Percentiles rank a stretch among this genome's conserved stretches.
Conservation (phyloP, 2,113 vertebrate genomes). For the Scartelaos histophorus region DNA sequence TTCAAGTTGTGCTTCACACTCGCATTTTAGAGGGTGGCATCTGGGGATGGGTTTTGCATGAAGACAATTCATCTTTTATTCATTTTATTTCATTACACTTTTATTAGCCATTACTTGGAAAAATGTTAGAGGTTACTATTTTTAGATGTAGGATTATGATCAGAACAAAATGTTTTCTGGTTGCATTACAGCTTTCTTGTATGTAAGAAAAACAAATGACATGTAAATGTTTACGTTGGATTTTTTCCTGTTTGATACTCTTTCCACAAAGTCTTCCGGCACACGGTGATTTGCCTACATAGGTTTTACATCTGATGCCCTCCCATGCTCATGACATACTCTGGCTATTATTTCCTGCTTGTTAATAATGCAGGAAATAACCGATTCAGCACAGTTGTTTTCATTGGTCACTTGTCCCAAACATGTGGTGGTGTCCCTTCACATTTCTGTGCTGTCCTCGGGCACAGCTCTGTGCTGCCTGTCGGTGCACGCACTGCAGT, state of each 20-base stretch:
- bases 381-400: not conserved
- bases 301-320: not conserved
- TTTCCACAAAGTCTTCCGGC: no score
- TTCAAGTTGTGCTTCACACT: no score
- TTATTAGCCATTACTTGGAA: not conserved
- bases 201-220: not conserved
- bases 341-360: not conserved
- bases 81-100: not conserved
- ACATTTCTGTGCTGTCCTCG: conserved; percentile 28
- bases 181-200: not conserved
- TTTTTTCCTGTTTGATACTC: not conserved
- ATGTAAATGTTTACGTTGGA: not conserved
- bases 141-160: not conserved
- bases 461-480: conserved; percentile 28
- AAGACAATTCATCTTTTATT: not conserved
- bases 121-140: not conserved
- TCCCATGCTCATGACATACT: not conserved
- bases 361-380: not conserved
- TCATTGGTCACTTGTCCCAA: conserved; percentile 22
- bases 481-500: conserved; percentile 36
- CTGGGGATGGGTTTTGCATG: not conserved
- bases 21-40: not conserved
- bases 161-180: not conserved
- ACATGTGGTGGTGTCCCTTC: conserved; percentile 27
- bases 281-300: not conserved